A percentile compares a stretch with the other conserved stretches of the same genome.
Evolutionary conservation across 2,888 invertebrate species (phyloP).

Genomic region (Orthosia gracilis): DNA sequence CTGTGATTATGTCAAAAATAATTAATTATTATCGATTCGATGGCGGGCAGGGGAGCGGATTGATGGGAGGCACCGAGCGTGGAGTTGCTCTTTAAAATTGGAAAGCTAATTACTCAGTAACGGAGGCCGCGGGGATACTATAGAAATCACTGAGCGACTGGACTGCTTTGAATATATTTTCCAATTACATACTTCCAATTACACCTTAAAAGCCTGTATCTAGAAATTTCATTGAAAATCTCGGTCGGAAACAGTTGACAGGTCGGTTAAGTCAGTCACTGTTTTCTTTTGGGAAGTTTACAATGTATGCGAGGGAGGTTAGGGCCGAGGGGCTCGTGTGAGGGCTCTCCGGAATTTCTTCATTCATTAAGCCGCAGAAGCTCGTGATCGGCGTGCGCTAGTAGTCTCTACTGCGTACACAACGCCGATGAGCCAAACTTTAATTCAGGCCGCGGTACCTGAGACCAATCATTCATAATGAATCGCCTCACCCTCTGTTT

Average conservation of each 20-base stretch:
- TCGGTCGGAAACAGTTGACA: conserved; percentile 56
- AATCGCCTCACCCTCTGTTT: conserved; percentile 84
- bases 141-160: conserved; percentile 77
- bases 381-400: conserved; percentile 87
- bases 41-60: conserved; percentile 85
- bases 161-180: conserved; percentile 64
- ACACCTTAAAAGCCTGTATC: conserved; percentile 20
- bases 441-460: conserved; percentile 87
- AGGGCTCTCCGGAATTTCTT: conserved; percentile 85
- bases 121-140: conserved; percentile 78
- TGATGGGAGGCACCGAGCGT: conserved; percentile 83
- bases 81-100: conserved; percentile 87
- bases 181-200: conserved; percentile 39
- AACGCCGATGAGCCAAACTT: conserved; percentile 85
- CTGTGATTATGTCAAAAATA: conserved; percentile 94
- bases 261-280: conserved; percentile 64
- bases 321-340: conserved; percentile 78
- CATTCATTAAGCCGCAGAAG: conserved; percentile 87
- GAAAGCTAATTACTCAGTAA: conserved; percentile 88
- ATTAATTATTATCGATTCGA: conserved; percentile 93
- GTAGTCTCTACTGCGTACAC: conserved; percentile 81
- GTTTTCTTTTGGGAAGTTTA: conserved; percentile 75
- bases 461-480: conserved; percentile 85
- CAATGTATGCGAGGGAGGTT: conserved; percentile 79
- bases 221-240: conserved; percentile 46